Base-by-base conservation (phyloP, 2,888 invertebrate genomes). In the Sminthurides aquaticus region DNA sequence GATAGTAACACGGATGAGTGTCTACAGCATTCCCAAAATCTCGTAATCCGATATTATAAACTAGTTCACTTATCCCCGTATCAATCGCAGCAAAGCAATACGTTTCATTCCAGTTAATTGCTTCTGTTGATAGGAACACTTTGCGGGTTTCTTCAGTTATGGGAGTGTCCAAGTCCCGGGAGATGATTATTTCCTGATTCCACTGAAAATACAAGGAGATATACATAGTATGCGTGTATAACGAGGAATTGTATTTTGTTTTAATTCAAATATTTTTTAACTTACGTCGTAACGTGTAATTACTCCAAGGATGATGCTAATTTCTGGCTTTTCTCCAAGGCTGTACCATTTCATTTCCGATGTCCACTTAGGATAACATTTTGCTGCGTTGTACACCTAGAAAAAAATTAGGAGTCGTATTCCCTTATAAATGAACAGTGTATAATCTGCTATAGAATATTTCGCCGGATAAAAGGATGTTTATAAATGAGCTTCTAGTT, bases 321-420 rank as follows among this genome's bases (percentile, higher is more conserved):
- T 52, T 52, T 20, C 52, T 52, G 43, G 18, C 11, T 1, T 34
- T n/a, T 48, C 60, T 24, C 48, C 60, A 25, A 60, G 26, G 5
- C 2, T 24, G 26, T 8, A 60, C 60, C 60, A 60, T 22, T 49
- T 22, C 20, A 34, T 11, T 2, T 58, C 58, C 11, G 3, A 3
- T 1, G 20, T 15, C 60, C 60, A 60, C 28, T 57, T 57, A 2
- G 57, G 18, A 5, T 28, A n/a, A 2, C 26, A 29, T 29, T 28
- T 26, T 18, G 57, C 57, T 5, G 29, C 34, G 20, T 57, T 57
- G 28, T 57, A 57, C 18, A 57, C 57, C 57, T 57, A 25, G 24
- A 22, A 25, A 55, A n/a, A n/a, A n/a, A n/a, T n/a, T n/a, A n/a
- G n/a, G n/a, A n/a, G n/a, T n/a, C n/a, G n/a, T n/a, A n/a, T n/a